These are phyloP conservation scores for Ceratina japonica DNA, from an alignment of 1,140 invertebrate species.

Conservation along the genomic window DNA sequence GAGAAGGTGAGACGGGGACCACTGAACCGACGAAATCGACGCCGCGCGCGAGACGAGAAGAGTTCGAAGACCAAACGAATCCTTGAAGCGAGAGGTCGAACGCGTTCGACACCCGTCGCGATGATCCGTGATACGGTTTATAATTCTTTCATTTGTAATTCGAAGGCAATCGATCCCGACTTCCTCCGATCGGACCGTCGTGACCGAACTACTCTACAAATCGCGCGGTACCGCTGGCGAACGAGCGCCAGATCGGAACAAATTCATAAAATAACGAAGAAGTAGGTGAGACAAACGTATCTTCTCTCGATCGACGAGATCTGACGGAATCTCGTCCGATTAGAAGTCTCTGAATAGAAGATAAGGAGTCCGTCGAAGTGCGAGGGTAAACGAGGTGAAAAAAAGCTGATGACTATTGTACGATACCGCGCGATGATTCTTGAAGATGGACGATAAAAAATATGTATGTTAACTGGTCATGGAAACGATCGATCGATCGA, in stretches of 20 bases:
- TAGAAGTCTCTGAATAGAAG: not conserved
- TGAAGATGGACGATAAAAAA: no score
- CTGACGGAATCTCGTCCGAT: not conserved
- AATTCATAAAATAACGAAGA: not conserved
- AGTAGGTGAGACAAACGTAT: not conserved
- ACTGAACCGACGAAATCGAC: not conserved
- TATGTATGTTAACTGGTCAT: not conserved
- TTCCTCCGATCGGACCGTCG: not conserved
- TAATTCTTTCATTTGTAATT: not conserved
- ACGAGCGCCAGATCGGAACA: no score
- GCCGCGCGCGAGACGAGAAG: not conserved
- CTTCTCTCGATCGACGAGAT: not conserved
- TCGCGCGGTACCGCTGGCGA: no score
- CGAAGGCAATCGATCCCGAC: not conserved
- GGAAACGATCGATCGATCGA: not conserved
- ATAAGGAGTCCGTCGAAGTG: not conserved
- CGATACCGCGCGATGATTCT: no score
- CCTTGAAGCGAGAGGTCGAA: slow-evolving; percentile 6
- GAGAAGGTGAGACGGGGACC: not conserved
- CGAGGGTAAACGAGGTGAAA: not conserved
- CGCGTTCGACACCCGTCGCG: not conserved
- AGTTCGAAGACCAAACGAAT: slow-evolving; percentile 1
- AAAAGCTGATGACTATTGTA: no score
- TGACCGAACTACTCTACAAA: no score
- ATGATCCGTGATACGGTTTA: slow-evolving; percentile 19